phyloP scores from a whole-genome alignment of 2,888 invertebrate genomes.

The Cosmopolites sordidus region DNA sequence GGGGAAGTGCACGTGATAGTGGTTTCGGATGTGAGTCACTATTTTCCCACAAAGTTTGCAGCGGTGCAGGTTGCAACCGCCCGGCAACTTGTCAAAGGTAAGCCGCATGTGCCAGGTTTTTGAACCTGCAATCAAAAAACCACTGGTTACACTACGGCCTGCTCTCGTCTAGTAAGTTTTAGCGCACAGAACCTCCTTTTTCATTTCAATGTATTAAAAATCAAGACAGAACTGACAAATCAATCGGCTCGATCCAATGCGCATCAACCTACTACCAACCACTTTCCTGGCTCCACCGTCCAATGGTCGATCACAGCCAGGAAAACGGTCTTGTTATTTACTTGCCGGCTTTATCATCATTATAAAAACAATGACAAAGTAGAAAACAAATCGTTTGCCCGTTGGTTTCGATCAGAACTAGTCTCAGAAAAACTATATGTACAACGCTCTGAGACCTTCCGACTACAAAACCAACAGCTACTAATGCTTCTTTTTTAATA shows the following conservation, averaged over 20 bases:
- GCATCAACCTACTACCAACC: too few relatives aligned
- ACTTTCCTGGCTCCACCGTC: too few relatives aligned
- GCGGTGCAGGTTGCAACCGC: conserved; percentile 88
- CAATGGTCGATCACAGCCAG: too few relatives aligned
- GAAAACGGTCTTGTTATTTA: too few relatives aligned
- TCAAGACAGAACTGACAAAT: too few relatives aligned
- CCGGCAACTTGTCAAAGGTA: conserved; percentile 89
- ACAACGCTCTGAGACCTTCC: not conserved
- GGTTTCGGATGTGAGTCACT: conserved; percentile 91
- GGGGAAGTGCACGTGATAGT: conserved; percentile 91
- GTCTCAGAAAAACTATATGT: not conserved
- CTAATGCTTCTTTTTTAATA: not conserved
- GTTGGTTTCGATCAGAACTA: not conserved
- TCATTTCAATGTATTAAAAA: too few relatives aligned
- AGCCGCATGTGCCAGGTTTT: conserved; percentile 94
- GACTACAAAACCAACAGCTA: not conserved
- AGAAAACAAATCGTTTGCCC: too few relatives aligned
- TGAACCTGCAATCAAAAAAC: conserved; percentile 75
- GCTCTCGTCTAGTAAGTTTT: too few relatives aligned
- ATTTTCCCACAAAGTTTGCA: conserved; percentile 93
- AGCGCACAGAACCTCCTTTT: too few relatives aligned
- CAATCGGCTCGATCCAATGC: too few relatives aligned
- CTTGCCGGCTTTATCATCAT: too few relatives aligned
- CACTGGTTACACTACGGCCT: conserved; percentile 26
- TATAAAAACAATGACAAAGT: too few relatives aligned